Evolutionary conservation across 2,888 invertebrate species (phyloP), one percentile per base, ranked within the genome.

Genomic region (Helobdella robusta): DNA sequence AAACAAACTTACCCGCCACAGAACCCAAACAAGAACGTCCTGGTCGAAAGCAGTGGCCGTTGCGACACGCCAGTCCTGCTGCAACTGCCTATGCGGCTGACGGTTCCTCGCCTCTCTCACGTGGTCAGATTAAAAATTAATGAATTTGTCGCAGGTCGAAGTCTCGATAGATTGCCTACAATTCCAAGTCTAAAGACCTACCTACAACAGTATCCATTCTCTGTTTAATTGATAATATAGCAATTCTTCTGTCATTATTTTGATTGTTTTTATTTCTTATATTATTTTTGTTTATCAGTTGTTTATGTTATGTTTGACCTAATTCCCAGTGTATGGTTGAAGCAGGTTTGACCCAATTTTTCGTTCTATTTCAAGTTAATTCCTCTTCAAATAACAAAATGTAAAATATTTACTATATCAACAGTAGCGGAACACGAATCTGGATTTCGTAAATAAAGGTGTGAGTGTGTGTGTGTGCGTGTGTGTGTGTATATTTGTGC

Each of bases 11-110:
- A 11, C 23, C n/a, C 28, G 5, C 3, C 25, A 5, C 46, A 62
- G 62, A 62, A 62, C 18, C 62, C 62, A n/a, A 1, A 62, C 34
- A 62, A 62, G 28, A 62, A 25, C 23, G 30, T 46, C 20, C 62
- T 62, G 30, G 62, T 46, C 15, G 62, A 62, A 50, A 62, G 50
- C 28, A 50, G 50, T 4, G 62, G 62, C 1, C 62, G 62, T 2
- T 62, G 62, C 50, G 62, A 62, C 62, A 62, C 62, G 8, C 62
- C 62, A 20, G 30, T 62, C 3, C 15, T 62, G 23, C 25, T 62
- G 62, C 25, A 46, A 2, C 11, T 18, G 5, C 50, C 62, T 25
- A 32, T 62, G 15, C 30, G 28, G 15, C 30, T 46, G 23, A 18
- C 48, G 34, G 25, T 25, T 11, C 62, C 62, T 28, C 28, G 46